Evolutionary conservation across 2,113 vertebrate species (phyloP), one percentile per base, ranked within the genome.

Genomic region (Phalacrocorax aristotelis): DNA sequence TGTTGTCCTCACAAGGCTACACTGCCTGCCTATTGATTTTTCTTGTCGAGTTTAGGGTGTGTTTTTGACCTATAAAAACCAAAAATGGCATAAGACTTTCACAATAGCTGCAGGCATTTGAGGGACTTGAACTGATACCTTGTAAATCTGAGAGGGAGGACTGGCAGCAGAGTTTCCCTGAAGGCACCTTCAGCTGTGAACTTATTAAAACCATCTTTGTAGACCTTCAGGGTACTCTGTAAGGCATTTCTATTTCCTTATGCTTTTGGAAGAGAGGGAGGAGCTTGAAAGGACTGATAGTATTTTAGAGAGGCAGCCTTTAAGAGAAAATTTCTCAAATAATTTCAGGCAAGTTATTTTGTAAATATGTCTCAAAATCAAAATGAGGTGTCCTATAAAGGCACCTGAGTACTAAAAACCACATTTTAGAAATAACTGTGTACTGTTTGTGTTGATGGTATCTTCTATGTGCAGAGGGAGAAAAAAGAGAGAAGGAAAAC

Each of bases 21-120:
- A 2, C 30, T 40, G 85, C 12, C n/a, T 81, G 29, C 20, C 36
- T 87, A 82, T 92, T 92, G 95, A 97, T 96, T 95, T 95, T 94
- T 94, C 92, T 64, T 78, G 79, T 83, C 3, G 18, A 93, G 89
- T 94, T 95, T 90, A 93, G 89, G 76, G 83, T 86, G 90, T 51
- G 26, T 7, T 92, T 96, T 96, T 96, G 85, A 87, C 88, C 76
- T 90, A 89, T 92, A 89, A 90, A 89, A 90, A 66, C 6, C 38
- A 90, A 95, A 95, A 93, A 87, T 93, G 68, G 55, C 92, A 83
- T 92, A 72, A 90, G 72, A 70, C 46, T 93, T 90, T 86, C 83
- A 89, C 82, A 90, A 83, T 74, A 90, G 87, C 90, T 95, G 40
- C 75, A 92, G 92, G 85, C 79, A 13, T 93, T 89, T 72, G 71